Conservation (phyloP, 2,888 invertebrate genomes). For the Trissolcus japonicus region DNA sequence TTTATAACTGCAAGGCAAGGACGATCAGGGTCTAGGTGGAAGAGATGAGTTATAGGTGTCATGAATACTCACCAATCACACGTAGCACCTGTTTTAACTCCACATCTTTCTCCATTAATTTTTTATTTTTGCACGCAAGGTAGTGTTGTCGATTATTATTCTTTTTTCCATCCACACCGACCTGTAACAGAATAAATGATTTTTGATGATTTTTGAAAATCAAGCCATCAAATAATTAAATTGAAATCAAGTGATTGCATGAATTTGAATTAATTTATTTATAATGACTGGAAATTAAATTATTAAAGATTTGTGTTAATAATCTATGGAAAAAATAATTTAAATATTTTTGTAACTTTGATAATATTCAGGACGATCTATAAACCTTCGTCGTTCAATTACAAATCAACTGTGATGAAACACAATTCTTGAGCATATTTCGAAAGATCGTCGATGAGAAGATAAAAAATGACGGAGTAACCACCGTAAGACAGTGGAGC, state of each 20-base stretch:
- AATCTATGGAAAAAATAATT: no score
- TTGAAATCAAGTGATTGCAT: no score
- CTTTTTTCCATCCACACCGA: background rate
- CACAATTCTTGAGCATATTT: conserved; percentile 34
- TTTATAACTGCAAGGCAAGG: conserved; percentile 70
- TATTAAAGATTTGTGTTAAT: no score
- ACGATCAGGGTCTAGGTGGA: conserved; percentile 65
- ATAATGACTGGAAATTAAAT: no score
- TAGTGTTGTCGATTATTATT: background rate
- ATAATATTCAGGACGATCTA: no score
- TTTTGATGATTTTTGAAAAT: background rate
- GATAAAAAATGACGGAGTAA: conserved; percentile 33
- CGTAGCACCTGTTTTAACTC: conserved; percentile 34
- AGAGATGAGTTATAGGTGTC: conserved; percentile 57
- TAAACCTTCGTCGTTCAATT: background rate
- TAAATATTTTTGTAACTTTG: no score
- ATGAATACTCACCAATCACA: conserved; percentile 54
- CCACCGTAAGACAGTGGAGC: conserved; percentile 28
- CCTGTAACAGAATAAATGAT: background rate
- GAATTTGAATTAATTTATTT: no score
- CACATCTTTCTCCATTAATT: conserved; percentile 29
- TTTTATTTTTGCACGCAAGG: background rate
- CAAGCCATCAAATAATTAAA: no score
- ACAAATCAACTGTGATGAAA: conserved; percentile 40
- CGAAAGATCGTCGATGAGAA: conserved; percentile 25